A percentile compares a stretch with the other conserved stretches of the same genome.
Evolutionary conservation across 1,140 invertebrate genomes (phyloP).

Genomic region (Apolygus lucorum): DNA sequence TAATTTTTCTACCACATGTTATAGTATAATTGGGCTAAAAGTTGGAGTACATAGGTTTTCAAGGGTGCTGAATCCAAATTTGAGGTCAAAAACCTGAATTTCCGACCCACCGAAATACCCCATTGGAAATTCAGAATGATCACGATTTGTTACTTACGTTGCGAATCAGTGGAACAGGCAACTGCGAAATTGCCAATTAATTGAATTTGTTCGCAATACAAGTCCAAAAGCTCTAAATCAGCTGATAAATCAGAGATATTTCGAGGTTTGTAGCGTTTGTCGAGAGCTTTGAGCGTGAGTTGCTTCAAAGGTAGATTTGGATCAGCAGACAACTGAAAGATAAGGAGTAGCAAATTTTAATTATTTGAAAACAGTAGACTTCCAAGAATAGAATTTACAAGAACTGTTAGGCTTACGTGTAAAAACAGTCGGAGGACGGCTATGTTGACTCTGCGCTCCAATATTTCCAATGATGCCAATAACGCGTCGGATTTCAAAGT

Average conservation of each 20-base stretch:
- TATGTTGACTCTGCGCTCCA: slow-evolving; percentile 32
- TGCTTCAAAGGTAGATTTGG: slow-evolving; percentile 20
- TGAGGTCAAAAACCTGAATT: no score
- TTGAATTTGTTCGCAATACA: slow-evolving; percentile 33
- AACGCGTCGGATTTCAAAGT: slow-evolving; percentile 25
- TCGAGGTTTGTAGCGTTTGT: slow-evolving; percentile 5
- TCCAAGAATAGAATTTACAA: slow-evolving; percentile 7
- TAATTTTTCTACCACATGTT: no score
- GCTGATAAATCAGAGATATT: slow-evolving; percentile 24
- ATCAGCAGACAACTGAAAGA: slow-evolving; percentile 26
- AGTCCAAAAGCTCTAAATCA: slow-evolving; percentile 29
- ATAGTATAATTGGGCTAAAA: no score
- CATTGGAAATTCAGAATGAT: no score
- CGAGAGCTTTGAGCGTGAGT: slow-evolving; percentile 17
- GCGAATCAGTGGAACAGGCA: slow-evolving; percentile 30
- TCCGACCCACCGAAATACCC: no score
- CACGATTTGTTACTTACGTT: no score
- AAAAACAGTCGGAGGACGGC: slow-evolving; percentile 32
- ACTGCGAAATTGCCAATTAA: slow-evolving; percentile 35
- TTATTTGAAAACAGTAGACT: neutral
- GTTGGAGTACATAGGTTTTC: no score
- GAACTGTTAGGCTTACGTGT: no score
- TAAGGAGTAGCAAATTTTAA: neutral
- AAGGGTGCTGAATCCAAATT: no score
- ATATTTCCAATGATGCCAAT: slow-evolving; percentile 22